Percentiles rank a stretch among this genome's conserved stretches.
Conservation (phyloP, 2,797 vertebrate species). For the Danio choprae region DNA sequence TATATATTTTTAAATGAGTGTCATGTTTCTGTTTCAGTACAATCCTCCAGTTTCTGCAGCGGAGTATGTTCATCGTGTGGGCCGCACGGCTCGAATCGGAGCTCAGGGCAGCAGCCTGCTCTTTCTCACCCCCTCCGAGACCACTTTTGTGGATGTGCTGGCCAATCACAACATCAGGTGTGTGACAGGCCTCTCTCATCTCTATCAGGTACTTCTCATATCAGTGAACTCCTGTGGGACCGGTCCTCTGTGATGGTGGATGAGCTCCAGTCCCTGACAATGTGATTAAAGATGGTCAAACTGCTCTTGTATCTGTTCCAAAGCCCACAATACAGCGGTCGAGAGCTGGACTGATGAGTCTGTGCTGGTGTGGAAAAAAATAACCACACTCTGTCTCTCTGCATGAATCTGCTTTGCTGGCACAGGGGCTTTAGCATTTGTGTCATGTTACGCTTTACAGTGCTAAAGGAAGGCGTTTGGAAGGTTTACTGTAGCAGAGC, state of each 20-base stretch:
- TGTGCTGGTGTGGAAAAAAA: constrained; percentile 65
- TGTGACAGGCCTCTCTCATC: constrained; percentile 56
- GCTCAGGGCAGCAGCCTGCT: constrained; percentile 88
- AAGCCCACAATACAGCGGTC: constrained; percentile 30
- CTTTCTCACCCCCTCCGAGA: constrained; percentile 91
- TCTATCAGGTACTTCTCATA: neutral
- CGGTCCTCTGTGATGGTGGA: constrained; percentile 3
- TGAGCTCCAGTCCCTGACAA: constrained; percentile 26
- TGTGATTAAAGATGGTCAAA: constrained; percentile 54
- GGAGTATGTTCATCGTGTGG: constrained; percentile 92
- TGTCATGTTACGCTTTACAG: neutral
- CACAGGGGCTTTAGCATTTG: constrained; percentile 24
- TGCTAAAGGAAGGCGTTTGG: constrained; percentile 5
- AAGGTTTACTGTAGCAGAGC: neutral
- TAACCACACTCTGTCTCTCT: constrained; percentile 68
- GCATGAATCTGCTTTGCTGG: constrained; percentile 55
- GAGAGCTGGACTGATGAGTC: constrained; percentile 69
- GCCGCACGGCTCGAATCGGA: constrained; percentile 92
- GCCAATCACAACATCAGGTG: constrained; percentile 95
- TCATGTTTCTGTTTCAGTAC: constrained; percentile 75
- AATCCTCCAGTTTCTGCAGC: constrained; percentile 84
- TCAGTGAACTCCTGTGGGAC: neutral
- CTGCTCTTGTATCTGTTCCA: constrained; percentile 32
- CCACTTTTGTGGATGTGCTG: constrained; percentile 86
- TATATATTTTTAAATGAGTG: neutral